Conservation (phyloP, 2,113 vertebrate genomes). For the Proterorhinus semilunaris region DNA sequence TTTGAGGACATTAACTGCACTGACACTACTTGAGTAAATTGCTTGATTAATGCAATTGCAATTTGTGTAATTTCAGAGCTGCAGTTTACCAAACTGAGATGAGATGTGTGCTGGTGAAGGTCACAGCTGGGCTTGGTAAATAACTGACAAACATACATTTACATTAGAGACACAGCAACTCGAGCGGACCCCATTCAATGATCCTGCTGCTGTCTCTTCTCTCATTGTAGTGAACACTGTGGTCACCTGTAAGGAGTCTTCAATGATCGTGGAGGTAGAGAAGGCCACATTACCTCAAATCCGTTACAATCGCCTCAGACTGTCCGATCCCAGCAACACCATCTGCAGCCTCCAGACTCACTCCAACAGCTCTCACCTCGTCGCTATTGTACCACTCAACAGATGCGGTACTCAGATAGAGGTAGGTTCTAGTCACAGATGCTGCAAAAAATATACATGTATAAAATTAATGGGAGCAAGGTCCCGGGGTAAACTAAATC, state of each 20-base stretch:
- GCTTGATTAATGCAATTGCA: neutral
- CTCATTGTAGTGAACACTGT: conserved; percentile 31
- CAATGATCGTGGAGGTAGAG: conserved; percentile 60
- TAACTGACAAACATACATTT: too few relatives aligned
- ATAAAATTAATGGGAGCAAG: neutral
- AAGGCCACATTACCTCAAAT: conserved; percentile 49
- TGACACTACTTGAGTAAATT: neutral
- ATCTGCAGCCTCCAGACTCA: conserved; percentile 51
- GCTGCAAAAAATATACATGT: neutral
- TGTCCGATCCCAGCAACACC: conserved; percentile 57
- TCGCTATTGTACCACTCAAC: conserved; percentile 62
- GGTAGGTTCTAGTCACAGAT: conserved; percentile 34
- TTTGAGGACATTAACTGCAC: neutral
- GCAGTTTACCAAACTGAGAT: conserved; percentile 67
- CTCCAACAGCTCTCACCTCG: conserved; percentile 66
- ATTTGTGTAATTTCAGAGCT: conserved; percentile 29
- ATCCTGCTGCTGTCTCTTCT: neutral
- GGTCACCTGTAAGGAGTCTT: conserved; percentile 57
- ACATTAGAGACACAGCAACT: too few relatives aligned
- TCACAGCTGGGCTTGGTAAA: conserved; percentile 10
- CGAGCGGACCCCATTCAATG: too few relatives aligned
- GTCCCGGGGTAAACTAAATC: too few relatives aligned
- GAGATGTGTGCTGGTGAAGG: conserved; percentile 61
- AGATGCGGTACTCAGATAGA: conserved; percentile 69
- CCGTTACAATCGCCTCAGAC: conserved; percentile 46